Conservation (phyloP, 2,888 invertebrate species). For the Synanthedon formicaeformis region DNA sequence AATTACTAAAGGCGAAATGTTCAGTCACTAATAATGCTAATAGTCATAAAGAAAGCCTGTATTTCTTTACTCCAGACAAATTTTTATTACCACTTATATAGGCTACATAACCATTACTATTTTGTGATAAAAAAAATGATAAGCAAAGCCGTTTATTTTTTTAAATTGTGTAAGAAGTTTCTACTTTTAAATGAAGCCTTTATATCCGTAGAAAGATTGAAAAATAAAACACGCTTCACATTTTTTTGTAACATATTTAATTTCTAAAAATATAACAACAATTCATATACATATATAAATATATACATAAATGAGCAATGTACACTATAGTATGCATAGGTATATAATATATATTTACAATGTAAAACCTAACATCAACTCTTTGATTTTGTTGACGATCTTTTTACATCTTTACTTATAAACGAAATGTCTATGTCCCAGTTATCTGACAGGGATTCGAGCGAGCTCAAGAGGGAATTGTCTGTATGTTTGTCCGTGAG, state of each 20-base stretch:
- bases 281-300: slow-evolving; percentile 27
- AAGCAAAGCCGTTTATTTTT: too few species aligned
- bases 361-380: slow-evolving; percentile 25
- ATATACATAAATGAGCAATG: slow-evolving; percentile 44
- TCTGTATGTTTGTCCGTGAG: slow-evolving; percentile 33
- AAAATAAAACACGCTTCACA: slow-evolving; percentile 18
- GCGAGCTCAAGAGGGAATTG: slow-evolving; percentile 26
- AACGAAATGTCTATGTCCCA: slow-evolving; percentile 43
- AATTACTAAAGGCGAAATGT: too few species aligned
- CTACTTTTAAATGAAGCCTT: too few species aligned
- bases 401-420: slow-evolving; percentile 31
- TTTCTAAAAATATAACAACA: slow-evolving; percentile 53
- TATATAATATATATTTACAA: too few species aligned
- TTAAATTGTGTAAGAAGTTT: too few species aligned
- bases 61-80: too few species aligned
- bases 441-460: slow-evolving; percentile 33
- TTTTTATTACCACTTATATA: too few species aligned
- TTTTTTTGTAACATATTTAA: slow-evolving; percentile 38
- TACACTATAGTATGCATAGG: slow-evolving; percentile 59
- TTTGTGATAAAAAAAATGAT: too few species aligned
- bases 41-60: too few species aligned
- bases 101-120: too few species aligned
- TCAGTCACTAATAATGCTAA: too few species aligned
- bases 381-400: slow-evolving; percentile 11
- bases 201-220: too few species aligned